Evolutionary conservation across 2,113 vertebrate genomes (phyloP).

Genomic region (Ginglymostoma cirratum): DNA sequence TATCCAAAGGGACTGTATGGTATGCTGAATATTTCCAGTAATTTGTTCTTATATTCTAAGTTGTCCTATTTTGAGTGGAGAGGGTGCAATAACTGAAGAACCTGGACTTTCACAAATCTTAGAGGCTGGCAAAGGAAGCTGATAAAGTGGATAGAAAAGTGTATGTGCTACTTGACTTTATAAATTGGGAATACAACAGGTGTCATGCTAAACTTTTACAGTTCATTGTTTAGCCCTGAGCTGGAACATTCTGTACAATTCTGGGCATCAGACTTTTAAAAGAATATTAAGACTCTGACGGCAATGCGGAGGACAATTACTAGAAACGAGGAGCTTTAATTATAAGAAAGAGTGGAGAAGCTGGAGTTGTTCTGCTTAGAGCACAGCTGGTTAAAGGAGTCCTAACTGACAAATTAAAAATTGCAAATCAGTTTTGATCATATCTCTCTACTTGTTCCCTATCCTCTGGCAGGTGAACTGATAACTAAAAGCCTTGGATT

Average conservation of each 20-base stretch:
- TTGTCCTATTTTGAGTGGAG: too few relatives aligned
- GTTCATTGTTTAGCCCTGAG: background rate
- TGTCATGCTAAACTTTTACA: background rate
- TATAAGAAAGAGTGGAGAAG: background rate
- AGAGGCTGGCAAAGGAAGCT: too few relatives aligned
- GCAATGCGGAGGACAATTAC: background rate
- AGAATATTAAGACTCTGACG: background rate
- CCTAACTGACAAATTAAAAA: background rate
- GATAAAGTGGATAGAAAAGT: too few relatives aligned
- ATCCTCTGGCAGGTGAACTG: background rate
- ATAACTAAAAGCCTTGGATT: background rate
- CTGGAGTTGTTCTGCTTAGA: background rate
- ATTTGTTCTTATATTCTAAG: too few relatives aligned
- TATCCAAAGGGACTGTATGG: too few relatives aligned
- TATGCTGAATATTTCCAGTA: too few relatives aligned
- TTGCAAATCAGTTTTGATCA: background rate
- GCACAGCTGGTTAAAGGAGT: background rate
- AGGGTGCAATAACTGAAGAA: too few relatives aligned
- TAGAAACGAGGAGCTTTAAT: background rate
- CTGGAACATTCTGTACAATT: background rate
- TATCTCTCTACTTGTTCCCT: background rate
- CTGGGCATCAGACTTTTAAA: background rate
- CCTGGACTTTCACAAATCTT: too few relatives aligned
- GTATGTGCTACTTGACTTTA: background rate
- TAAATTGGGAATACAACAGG: background rate